A percentile compares a stretch with the other conserved stretches of the same genome.
Evolutionary conservation across 1,140 invertebrate species (phyloP).

Genomic region (Drosophila tani): DNA sequence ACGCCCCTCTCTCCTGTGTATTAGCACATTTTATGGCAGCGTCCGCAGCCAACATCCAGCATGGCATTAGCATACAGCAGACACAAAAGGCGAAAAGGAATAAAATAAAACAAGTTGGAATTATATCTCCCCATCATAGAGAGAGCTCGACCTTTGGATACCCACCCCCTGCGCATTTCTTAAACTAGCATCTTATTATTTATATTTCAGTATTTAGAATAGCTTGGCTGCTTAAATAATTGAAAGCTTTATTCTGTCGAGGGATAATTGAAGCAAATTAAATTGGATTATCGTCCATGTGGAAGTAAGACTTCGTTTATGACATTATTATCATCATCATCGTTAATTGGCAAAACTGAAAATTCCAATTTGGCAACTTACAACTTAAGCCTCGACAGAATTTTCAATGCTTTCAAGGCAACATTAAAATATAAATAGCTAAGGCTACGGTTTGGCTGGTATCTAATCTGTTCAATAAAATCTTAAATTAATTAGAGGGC

Average conservation of each 20-base stretch:
- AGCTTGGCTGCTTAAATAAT: not conserved
- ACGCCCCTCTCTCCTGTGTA: constrained; percentile 52
- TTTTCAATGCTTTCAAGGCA: constrained; percentile 1
- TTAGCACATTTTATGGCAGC: constrained; percentile 79
- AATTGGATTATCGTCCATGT: constrained; percentile 35
- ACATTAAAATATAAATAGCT: constrained; percentile 15
- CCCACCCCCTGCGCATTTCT: constrained; percentile 4
- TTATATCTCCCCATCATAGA: constrained; percentile 3
- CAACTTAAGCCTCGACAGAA: constrained; percentile 6
- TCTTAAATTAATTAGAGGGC: too few relatives aligned
- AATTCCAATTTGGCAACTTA: constrained; percentile 7
- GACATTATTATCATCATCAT: constrained; percentile 6
- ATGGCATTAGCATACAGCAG: constrained; percentile 78
- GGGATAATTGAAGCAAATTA: constrained; percentile 1
- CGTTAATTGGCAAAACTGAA: constrained; percentile 6
- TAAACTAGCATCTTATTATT: constrained; percentile 24
- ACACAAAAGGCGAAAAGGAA: constrained; percentile 70
- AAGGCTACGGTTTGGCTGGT: not conserved
- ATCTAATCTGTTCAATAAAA: not conserved
- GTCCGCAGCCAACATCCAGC: constrained; percentile 53
- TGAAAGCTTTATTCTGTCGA: not conserved
- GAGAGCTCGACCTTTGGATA: constrained; percentile 36
- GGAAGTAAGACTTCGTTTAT: constrained; percentile 18
- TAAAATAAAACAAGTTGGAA: constrained; percentile 56
- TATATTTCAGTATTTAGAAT: not conserved